Evolutionary conservation across 1,140 invertebrate species (phyloP), one percentile per base, ranked within the genome.

Genomic region (Drosophila subobscura): DNA sequence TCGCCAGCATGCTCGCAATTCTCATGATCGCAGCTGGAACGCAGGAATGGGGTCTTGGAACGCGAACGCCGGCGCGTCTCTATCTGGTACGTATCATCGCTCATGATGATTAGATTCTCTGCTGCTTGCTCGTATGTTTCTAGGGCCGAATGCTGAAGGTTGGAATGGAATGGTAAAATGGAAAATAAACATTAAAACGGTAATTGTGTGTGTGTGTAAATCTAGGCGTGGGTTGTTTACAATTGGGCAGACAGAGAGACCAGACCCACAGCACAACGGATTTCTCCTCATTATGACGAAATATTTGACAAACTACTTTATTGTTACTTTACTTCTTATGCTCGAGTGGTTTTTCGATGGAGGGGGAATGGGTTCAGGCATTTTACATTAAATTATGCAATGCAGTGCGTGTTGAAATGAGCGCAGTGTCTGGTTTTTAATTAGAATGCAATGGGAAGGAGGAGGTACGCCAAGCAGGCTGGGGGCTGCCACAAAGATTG

Each of bases 21-120:
- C 72, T 93, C 93, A 63, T 92, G 92, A 77, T 94, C 92, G 72
- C 92, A 93, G 75, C 90, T 93, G 54, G 93, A 93, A 60, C 92
- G 92, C 44, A 93, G 76, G 79, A 94, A 94, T 63, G 94, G 94
- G 70, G 94, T 94, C 77, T 93, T 94, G 22, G 94, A 94, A 52
- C 94, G 92, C 68, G 94, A 94, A 89, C 94, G 93, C 88, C 92
- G 92, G 85, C 93, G 91, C 52, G 89, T 91, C 33, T 90, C 89
- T 57, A 91, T 91, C 40, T 90, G 84, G 68, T 91, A 81, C n/a
- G 70, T 61, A 50, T 88, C 75, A 25, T 67, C 81, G 50, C 77
- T 88, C 89, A 91, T 91, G 42, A 91, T 91, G 42, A 45, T 68
- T 50, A 5, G 47, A 46, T 73, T 42, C 29, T 37, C 29, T 37